These are phyloP conservation scores for Metopolophium dirhodum DNA, from an alignment of 1,140 invertebrate genomes.

Conservation along the genomic window DNA sequence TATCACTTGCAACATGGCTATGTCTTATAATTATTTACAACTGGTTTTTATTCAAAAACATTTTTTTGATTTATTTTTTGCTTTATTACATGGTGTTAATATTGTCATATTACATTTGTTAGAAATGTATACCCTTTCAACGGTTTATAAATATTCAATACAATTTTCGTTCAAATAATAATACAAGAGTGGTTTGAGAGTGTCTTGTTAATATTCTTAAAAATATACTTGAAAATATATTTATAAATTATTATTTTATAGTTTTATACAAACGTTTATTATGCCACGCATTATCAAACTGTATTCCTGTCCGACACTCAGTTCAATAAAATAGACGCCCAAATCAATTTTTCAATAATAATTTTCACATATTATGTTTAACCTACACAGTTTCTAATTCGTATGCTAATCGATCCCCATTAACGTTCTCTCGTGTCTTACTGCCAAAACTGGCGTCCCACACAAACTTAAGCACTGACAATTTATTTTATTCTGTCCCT, in stretches of 20 bases:
- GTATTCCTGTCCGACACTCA: neutral
- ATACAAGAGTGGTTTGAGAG: neutral
- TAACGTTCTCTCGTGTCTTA: neutral
- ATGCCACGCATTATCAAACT: neutral
- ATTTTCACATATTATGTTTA: neutral
- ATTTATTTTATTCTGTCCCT: neutral
- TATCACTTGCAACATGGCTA: neutral
- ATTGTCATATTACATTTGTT: neutral
- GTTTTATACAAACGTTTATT: neutral
- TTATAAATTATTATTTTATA: slow-evolving; percentile 9
- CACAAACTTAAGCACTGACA: neutral
- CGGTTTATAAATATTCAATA: neutral
- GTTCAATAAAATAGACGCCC: neutral
- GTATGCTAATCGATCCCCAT: neutral
- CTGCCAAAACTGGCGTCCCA: neutral
- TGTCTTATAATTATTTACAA: neutral
- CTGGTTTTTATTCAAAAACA: neutral
- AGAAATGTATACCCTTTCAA: neutral
- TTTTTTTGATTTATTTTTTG: neutral
- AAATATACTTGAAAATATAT: neutral
- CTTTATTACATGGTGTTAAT: neutral
- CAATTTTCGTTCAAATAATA: neutral
- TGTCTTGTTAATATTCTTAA: neutral
- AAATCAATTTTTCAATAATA: neutral
- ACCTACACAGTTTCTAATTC: neutral